These are phyloP conservation scores for Nothura maculosa DNA, from an alignment of 2,797 vertebrate genomes.

Conservation along the genomic window DNA sequence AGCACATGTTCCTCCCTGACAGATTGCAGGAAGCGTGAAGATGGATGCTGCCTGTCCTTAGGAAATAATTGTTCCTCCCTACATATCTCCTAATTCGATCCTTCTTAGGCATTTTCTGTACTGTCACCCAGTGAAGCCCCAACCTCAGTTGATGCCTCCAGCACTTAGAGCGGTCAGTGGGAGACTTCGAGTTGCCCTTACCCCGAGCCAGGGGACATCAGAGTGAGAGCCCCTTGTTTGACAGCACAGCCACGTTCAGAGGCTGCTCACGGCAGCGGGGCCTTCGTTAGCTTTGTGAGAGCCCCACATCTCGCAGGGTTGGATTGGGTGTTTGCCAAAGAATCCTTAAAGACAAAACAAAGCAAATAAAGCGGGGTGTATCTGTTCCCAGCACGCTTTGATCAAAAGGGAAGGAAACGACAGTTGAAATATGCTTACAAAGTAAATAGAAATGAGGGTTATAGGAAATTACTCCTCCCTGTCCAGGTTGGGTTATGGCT, in stretches of 20 bases:
- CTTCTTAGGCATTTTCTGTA: not conserved
- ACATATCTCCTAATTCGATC: not conserved
- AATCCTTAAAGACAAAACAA: not conserved
- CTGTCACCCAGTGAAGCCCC: not conserved
- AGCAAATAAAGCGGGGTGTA: not conserved
- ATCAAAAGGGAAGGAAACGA: conserved; percentile 8
- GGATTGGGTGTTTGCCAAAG: not conserved
- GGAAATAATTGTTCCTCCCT: not conserved
- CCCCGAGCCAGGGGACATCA: too few species aligned
- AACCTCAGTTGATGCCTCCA: not conserved
- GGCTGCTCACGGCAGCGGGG: not conserved
- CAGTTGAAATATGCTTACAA: not conserved
- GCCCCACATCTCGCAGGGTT: rapidly evolving
- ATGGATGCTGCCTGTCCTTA: not conserved
- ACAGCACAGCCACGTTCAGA: not conserved
- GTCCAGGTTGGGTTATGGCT: not conserved
- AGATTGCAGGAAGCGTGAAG: conserved; percentile 28
- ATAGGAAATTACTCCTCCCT: not conserved
- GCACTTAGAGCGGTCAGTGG: not conserved
- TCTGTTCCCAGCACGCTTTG: not conserved
- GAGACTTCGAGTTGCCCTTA: not conserved
- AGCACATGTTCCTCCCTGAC: conserved; percentile 1
- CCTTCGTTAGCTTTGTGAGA: not conserved
- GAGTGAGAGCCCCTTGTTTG: not conserved
- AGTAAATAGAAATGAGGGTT: not conserved